phyloP scores from a whole-genome alignment of 2,797 vertebrate species.

The Apodemus agrarius region DNA sequence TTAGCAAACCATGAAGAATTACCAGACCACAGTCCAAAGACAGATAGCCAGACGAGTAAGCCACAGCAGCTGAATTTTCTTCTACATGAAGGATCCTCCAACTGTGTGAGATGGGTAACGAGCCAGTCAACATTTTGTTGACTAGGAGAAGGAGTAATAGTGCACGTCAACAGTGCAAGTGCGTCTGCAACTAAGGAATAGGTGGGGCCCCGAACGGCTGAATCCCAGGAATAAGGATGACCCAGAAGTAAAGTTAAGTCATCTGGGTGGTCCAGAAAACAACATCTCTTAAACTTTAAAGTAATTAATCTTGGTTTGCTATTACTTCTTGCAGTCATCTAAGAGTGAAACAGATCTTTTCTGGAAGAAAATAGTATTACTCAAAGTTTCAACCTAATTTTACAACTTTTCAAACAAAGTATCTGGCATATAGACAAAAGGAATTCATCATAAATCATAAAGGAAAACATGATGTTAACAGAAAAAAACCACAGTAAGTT shows the following conservation, averaged over 20 bases:
- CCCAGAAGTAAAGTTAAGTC: slow-evolving; percentile 49
- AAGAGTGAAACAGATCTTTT: slow-evolving; percentile 28
- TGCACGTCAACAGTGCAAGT: neutral
- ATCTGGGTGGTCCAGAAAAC: slow-evolving; percentile 18
- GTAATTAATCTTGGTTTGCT: neutral
- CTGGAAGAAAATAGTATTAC: neutral
- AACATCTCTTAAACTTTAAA: neutral
- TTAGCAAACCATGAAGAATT: slow-evolving; percentile 21
- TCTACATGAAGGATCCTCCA: neutral
- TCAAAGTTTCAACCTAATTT: slow-evolving; percentile 17
- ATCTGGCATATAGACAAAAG: slow-evolving; percentile 25
- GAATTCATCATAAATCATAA: neutral
- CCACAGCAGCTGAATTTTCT: neutral
- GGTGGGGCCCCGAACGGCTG: neutral
- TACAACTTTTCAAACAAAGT: slow-evolving; percentile 35
- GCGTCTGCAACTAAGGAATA: neutral
- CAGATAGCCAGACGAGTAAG: neutral
- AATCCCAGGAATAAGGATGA: neutral
- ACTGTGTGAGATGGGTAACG: slow-evolving; percentile 15
- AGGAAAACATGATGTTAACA: slow-evolving; percentile 5
- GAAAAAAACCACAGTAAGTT: neutral
- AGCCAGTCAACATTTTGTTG: neutral
- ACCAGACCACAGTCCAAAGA: neutral
- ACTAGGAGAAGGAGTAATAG: neutral
- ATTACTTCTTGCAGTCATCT: neutral